Evolutionary conservation across 2,113 vertebrate genomes (phyloP).

Genomic region (Anseranas semipalmata): DNA sequence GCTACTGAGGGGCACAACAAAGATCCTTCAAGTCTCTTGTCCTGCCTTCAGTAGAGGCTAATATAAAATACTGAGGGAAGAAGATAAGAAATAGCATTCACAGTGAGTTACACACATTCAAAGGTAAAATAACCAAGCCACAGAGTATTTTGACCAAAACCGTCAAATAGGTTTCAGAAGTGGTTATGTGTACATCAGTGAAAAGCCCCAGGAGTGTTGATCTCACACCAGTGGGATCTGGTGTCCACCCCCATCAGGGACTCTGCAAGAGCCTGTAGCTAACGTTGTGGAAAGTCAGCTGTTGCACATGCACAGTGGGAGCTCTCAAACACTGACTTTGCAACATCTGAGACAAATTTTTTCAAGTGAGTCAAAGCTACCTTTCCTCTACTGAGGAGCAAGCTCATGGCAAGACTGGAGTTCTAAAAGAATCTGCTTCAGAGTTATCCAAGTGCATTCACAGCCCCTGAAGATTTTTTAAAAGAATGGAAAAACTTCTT

Average conservation of each 20-base stretch:
- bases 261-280: not conserved
- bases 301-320: not conserved
- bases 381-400: not conserved
- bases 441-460: not conserved
- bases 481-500: not conserved
- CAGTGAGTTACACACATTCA: not conserved
- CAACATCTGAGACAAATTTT: not conserved
- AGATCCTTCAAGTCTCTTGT: not conserved
- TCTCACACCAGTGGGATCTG: not conserved
- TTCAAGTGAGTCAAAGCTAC: constrained; percentile 12
- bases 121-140: not conserved
- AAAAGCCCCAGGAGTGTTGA: not conserved
- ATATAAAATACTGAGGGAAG: not conserved
- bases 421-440: constrained; percentile 51
- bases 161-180: not conserved
- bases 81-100: not conserved
- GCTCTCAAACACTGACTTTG: not conserved
- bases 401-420: not conserved
- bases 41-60: not conserved
- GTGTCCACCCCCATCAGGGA: not conserved
- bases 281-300: not conserved
- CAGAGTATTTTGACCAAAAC: not conserved
- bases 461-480: constrained; percentile 8
- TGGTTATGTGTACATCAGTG: not conserved
- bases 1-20: not conserved